A percentile compares a stretch with the other conserved stretches of the same genome.
These are phyloP conservation scores for Lysiphlebus fabarum DNA, from an alignment of 1,140 invertebrate species.

Conservation along the genomic window DNA sequence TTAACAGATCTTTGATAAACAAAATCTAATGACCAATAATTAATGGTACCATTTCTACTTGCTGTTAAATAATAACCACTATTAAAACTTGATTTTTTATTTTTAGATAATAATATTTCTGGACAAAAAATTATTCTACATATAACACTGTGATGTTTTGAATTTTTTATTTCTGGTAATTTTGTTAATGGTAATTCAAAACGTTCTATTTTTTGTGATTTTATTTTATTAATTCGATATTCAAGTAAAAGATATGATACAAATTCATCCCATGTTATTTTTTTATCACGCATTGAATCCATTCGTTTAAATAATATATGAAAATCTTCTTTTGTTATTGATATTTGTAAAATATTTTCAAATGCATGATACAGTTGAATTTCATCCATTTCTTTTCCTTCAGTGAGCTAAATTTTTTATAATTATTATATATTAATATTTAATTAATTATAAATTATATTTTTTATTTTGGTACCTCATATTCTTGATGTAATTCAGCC, in stretches of 20 bases:
- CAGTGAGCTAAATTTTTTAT: conserved; percentile 21
- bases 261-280: conserved; percentile 66
- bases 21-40: conserved; percentile 68
- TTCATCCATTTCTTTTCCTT: conserved; percentile 29
- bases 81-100: conserved; percentile 54
- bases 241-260: conserved; percentile 65
- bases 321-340: conserved; percentile 31
- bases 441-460: background rate
- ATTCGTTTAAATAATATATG: conserved; percentile 37
- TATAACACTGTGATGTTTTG: conserved; percentile 62
- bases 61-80: conserved; percentile 65
- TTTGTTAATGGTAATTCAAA: conserved; percentile 55
- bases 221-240: conserved; percentile 58
- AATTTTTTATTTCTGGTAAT: conserved; percentile 57
- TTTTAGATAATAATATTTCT: conserved; percentile 54
- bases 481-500: conserved; percentile 31
- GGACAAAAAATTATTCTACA: conserved; percentile 61
- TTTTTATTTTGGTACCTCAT: conserved; percentile 27
- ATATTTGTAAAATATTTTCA: conserved; percentile 31
- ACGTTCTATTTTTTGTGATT: conserved; percentile 56
- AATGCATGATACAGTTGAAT: conserved; percentile 32
- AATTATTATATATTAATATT: background rate
- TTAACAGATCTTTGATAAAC: conserved; percentile 58
- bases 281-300: conserved; percentile 52
- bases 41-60: conserved; percentile 66